Percentiles rank a stretch among this genome's conserved stretches.
These are phyloP conservation scores for Bhutanitis thaidina DNA, from an alignment of 2,888 invertebrate species.

Conservation along the genomic window DNA sequence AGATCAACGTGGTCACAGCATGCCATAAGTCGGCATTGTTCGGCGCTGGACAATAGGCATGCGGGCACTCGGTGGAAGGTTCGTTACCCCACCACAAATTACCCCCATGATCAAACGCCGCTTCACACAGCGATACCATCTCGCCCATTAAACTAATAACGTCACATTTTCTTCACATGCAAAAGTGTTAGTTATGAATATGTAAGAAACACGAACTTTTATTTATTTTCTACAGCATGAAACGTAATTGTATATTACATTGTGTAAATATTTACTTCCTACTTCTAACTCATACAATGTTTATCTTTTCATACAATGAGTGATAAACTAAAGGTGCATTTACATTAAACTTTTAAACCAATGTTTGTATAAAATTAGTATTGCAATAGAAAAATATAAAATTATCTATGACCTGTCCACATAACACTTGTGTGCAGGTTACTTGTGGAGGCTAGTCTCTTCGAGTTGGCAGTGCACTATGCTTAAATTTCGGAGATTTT, in stretches of 20 bases:
- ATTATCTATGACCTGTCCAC: too few species aligned
- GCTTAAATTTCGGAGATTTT: too few species aligned
- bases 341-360: too few species aligned
- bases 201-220: not conserved
- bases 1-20: conserved; percentile 7
- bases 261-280: not conserved
- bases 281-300: too few species aligned
- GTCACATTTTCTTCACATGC: conserved; percentile 40
- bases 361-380: too few species aligned
- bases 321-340: too few species aligned
- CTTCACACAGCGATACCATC: conserved; percentile 53
- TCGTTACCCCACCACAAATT: conserved; percentile 60
- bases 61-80: conserved; percentile 55
- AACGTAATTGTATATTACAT: not conserved
- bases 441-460: too few species aligned
- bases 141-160: conserved; percentile 51
- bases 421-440: too few species aligned
- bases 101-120: conserved; percentile 54
- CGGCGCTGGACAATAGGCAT: conserved; percentile 56
- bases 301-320: too few species aligned
- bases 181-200: conserved; percentile 25
- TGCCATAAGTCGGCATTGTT: conserved; percentile 38
- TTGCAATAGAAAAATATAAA: too few species aligned
- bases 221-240: not conserved
- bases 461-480: too few species aligned